Base-by-base conservation (phyloP, 1,140 invertebrate genomes). In the Calliopsis andreniformis region DNA sequence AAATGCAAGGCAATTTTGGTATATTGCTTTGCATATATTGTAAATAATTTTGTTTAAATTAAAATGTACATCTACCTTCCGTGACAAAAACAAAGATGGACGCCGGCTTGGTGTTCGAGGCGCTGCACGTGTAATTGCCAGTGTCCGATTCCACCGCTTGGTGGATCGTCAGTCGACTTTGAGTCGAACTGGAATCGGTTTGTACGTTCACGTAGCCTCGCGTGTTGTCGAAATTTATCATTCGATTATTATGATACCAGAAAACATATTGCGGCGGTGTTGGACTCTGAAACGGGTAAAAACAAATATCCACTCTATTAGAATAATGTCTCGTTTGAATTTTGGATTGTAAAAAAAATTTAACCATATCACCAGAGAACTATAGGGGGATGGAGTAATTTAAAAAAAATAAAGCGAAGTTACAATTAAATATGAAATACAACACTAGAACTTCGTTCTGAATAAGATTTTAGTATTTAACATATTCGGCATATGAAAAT, bases 221-320 rank as follows among this genome's bases (percentile, higher is more conserved):
- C 3, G 95, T 94, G 42, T 95, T 96, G 91, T 98, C 97, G 90
- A 97, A 98, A 93, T 98, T 98, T 92, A 98, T 97, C 96, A 98
- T 97, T 67, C 95, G 95, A 87, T 97, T 96, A 92, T 98, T 97
- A 92, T 97, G 97, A 92, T 96, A 97, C 97, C 96, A 97, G 93
- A 97, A 97, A 59, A 97, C 96, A 92, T 96, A 97, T 90, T 97
- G 96, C 28, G 97, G 97, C 59, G 96, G 96, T 82, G 96, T 96
- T 47, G 96, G 96, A 89, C 96, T 97, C 96, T 97, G 93, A 16
- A 93, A 94, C 81, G 78, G 66, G 76, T 71, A 69, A 76, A 81
- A 85, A 59, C 28, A 73, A 45, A 67, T 28, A 18, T 28, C 61
- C 1, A 30, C 1, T 23, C 2, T 25, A 20, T 0, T 16, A 43